These are phyloP conservation scores for Spinibarbus caldwelli DNA, from an alignment of 2,797 vertebrate species.

Conservation along the genomic window DNA sequence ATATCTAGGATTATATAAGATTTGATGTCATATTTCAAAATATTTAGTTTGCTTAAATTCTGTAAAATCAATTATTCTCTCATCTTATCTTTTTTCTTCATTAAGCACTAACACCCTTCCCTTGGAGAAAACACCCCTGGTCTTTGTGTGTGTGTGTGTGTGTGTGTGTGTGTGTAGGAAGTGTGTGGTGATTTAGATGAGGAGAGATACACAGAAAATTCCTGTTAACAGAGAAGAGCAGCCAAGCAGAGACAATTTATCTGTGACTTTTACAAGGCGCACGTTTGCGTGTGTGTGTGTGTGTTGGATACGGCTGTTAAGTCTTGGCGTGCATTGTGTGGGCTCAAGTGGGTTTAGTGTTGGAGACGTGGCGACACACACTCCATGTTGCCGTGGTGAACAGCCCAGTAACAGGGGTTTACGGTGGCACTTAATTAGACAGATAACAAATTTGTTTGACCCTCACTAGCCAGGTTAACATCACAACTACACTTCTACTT, in stretches of 20 bases:
- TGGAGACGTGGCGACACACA: neutral
- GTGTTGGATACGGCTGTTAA: constrained; percentile 30
- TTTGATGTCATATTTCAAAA: neutral
- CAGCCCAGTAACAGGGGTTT: constrained; percentile 2
- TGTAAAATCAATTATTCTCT: constrained; percentile 3
- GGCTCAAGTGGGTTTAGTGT: constrained; percentile 37
- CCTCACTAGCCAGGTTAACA: constrained; percentile 50
- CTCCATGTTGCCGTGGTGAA: constrained; percentile 3
- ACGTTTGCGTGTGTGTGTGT: constrained; percentile 3
- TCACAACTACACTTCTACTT: constrained; percentile 10
- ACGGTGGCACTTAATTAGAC: constrained; percentile 56
- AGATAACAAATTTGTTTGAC: constrained; percentile 57
- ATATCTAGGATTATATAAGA: neutral
- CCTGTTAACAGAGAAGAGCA: constrained; percentile 39
- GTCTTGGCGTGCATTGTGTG: constrained; percentile 21
- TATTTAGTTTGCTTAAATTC: neutral
- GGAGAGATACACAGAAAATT: neutral
- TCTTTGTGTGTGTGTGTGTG: neutral
- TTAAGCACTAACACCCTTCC: neutral
- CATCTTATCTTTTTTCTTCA: neutral
- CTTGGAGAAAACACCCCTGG: neutral
- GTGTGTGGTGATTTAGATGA: constrained; percentile 30
- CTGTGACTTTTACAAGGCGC: constrained; percentile 36
- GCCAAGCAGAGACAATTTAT: constrained; percentile 46
- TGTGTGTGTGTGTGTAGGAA: neutral